Base-by-base conservation (phyloP, 2,113 vertebrate genomes). In the Ornithorhynchus anatinus region DNA sequence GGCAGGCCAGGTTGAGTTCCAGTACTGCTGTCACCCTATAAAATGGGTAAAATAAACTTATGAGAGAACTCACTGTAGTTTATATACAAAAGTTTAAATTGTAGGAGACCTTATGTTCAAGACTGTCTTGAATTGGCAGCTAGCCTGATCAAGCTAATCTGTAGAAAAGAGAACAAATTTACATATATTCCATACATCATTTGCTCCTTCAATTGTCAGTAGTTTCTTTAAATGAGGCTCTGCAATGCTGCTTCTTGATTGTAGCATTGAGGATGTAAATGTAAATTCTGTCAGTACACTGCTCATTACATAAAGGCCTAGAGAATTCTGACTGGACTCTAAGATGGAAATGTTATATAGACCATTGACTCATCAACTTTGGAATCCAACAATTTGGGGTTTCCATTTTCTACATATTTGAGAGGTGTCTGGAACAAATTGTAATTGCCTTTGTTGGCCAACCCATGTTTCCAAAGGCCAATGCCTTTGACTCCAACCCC, bases 141-240 rank as follows among this genome's bases (percentile, higher is more conserved):
- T n/a, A n/a, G n/a, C n/a, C n/a, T n/a, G n/a, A n/a, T n/a, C n/a
- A n/a, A n/a, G n/a, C n/a, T n/a, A n/a, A n/a, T n/a, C n/a, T n/a
- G n/a, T n/a, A n/a, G n/a, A n/a, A n/a, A n/a, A n/a, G n/a, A n/a
- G n/a, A n/a, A n/a, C 6, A 47, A 5, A n/a, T 45, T 33, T 29
- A 42, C 20, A 54, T 0, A 54, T 0, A 0, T 20, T 65, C 45
- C 22, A 52, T 36, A n/a, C 37, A 74, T 58, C 44, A 61, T 33
- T 57, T 8, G 3, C 57, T 44, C 17, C n/a, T 25, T 50, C 50
- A 63, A n/a, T 20, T 19, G 19, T 45, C 23, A n/a, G 10, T 54
- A 39, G 32, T 39, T 54, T 50, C 10, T 40, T 52, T 43, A 54
- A 44, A 36, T 43, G 17, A 31, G 20, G 29, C 17, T 38, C 19